phyloP scores from a whole-genome alignment of 2,797 vertebrate species.

The Hippocampus kuda region DNA sequence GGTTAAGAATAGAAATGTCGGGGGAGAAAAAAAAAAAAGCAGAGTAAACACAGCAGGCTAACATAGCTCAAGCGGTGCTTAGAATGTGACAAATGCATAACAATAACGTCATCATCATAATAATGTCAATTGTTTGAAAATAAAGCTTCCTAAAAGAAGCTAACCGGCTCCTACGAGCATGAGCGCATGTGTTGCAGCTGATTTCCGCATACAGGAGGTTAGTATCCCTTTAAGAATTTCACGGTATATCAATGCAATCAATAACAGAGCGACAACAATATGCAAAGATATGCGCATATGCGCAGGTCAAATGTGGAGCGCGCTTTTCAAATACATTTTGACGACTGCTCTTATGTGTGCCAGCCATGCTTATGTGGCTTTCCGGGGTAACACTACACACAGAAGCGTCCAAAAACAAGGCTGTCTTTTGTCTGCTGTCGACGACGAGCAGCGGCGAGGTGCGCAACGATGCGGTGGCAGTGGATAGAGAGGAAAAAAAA shows the following conservation, averaged over 20 bases:
- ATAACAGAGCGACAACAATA: conserved; percentile 72
- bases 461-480: conserved; percentile 71
- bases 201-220: conserved; percentile 62
- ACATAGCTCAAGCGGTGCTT: conserved; percentile 5
- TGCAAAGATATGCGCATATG: conserved; percentile 74
- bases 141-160: not conserved
- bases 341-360: conserved; percentile 67
- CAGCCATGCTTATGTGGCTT: conserved; percentile 46
- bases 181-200: conserved; percentile 30
- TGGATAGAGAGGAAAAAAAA: conserved; percentile 45
- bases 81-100: conserved; percentile 5
- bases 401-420: conserved; percentile 24
- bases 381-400: not conserved
- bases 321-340: conserved; percentile 72
- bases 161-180: conserved; percentile 9
- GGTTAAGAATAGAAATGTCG: conserved; percentile 59
- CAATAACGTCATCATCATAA: not conserved
- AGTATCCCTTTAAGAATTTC: conserved; percentile 69
- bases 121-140: not conserved
- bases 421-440: conserved; percentile 82
- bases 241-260: conserved; percentile 72
- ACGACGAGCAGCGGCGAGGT: conserved; percentile 70
- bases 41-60: conserved; percentile 34
- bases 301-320: conserved; percentile 72
- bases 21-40: conserved; percentile 32